Percentiles rank a stretch among this genome's conserved stretches.
Evolutionary conservation across 2,797 vertebrate genomes (phyloP).

Genomic region (Clarias fuscus): DNA sequence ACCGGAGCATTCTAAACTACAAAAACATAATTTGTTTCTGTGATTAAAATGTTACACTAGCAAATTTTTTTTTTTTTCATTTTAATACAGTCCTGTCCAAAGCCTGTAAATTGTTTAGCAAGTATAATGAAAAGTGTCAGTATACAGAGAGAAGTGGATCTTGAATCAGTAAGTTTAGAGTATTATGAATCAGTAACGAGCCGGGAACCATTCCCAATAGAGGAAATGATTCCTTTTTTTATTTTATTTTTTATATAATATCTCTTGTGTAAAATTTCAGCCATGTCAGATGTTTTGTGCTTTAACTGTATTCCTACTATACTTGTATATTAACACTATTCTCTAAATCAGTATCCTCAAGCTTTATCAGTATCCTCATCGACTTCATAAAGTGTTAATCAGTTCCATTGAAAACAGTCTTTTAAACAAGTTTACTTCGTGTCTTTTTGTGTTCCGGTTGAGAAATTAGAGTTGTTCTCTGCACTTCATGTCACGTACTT

Average conservation of each 20-base stretch:
- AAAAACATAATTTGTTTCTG: not conserved
- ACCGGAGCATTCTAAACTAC: not conserved
- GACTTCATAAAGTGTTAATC: constrained; percentile 12
- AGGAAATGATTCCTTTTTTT: no score
- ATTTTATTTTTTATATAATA: no score
- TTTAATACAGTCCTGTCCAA: constrained; percentile 38
- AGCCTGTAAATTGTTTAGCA: not conserved
- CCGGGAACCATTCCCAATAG: not conserved
- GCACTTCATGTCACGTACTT: not conserved
- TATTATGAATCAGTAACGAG: not conserved
- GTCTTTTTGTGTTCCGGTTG: not conserved
- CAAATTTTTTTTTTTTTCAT: not conserved
- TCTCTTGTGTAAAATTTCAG: not conserved
- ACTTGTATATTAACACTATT: not conserved
- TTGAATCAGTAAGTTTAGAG: no score
- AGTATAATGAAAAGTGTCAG: not conserved
- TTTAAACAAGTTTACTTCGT: not conserved
- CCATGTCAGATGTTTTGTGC: not conserved
- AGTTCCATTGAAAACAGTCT: not conserved
- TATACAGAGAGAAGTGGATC: not conserved
- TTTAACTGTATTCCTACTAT: not conserved
- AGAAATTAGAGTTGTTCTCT: not conserved
- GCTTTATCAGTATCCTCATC: not conserved
- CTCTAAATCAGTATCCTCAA: not conserved
- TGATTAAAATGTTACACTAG: no score